Conservation (phyloP, 2,797 vertebrate genomes). For the Notoglanidium macrostoma region DNA sequence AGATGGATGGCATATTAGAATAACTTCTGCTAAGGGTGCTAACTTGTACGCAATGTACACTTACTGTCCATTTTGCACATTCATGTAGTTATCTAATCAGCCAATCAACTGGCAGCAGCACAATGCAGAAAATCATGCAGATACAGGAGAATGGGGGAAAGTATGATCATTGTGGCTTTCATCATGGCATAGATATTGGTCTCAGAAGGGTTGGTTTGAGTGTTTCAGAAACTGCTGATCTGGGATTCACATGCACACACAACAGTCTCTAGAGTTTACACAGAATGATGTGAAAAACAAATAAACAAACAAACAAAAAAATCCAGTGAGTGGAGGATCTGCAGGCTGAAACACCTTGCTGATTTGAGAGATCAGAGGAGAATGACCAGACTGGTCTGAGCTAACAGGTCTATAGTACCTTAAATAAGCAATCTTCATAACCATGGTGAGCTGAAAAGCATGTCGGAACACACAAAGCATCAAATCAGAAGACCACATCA, state of each 20-base stretch:
- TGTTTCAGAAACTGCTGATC: not conserved
- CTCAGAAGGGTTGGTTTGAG: too few relatives aligned
- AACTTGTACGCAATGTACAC: not conserved
- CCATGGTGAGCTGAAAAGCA: not conserved
- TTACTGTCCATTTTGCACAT: not conserved
- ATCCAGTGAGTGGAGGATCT: not conserved
- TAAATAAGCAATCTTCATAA: not conserved
- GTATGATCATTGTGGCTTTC: too few relatives aligned
- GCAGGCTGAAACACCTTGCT: not conserved
- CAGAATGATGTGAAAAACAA: not conserved
- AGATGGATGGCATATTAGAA: conserved; percentile 13
- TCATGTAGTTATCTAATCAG: not conserved
- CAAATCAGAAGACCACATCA: not conserved
- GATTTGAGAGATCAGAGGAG: not conserved
- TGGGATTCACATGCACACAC: not conserved
- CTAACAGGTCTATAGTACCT: not conserved
- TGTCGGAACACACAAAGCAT: not conserved
- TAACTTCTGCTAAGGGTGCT: not conserved
- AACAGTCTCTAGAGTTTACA: not conserved
- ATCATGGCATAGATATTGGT: too few relatives aligned
- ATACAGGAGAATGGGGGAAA: not conserved
- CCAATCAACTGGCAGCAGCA: not conserved
- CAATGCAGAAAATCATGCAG: not conserved
- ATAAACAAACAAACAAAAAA: too few relatives aligned
- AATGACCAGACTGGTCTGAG: not conserved